phyloP scores from a whole-genome alignment of 2,888 invertebrate genomes.

The Lasiommata megera region DNA sequence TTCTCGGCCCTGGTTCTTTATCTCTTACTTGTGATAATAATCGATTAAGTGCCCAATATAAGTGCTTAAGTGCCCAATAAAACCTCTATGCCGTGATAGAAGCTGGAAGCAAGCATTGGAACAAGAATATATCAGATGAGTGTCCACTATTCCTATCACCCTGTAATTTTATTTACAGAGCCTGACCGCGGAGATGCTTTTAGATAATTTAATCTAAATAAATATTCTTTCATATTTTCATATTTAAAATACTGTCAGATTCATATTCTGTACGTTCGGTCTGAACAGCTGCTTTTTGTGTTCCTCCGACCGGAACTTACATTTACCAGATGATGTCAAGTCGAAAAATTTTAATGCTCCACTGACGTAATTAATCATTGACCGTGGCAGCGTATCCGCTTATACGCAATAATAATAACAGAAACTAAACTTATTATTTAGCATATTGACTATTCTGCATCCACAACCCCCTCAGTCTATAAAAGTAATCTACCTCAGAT shows the following conservation, averaged over 20 bases:
- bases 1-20: too few relatives aligned
- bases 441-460: too few relatives aligned
- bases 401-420: not conserved
- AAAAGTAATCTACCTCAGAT: too few relatives aligned
- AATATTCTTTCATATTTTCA: not conserved
- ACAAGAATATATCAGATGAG: too few relatives aligned
- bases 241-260: not conserved
- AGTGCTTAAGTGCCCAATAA: too few relatives aligned
- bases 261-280: not conserved
- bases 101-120: too few relatives aligned
- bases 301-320: conserved; percentile 17
- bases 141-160: not conserved
- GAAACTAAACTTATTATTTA: too few relatives aligned
- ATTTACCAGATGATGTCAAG: conserved; percentile 20
- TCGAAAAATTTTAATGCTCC: conserved; percentile 20
- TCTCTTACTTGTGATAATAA: too few relatives aligned
- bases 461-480: too few relatives aligned
- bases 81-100: too few relatives aligned
- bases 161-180: not conserved
- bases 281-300: conserved; percentile 4
- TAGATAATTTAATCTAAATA: not conserved
- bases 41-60: too few relatives aligned
- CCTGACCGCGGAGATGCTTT: not conserved
- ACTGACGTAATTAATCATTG: conserved; percentile 11
- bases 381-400: not conserved